Evolutionary conservation across 2,113 vertebrate species (phyloP), one percentile per base, ranked within the genome.

Genomic region (Microtus pennsylvanicus): DNA sequence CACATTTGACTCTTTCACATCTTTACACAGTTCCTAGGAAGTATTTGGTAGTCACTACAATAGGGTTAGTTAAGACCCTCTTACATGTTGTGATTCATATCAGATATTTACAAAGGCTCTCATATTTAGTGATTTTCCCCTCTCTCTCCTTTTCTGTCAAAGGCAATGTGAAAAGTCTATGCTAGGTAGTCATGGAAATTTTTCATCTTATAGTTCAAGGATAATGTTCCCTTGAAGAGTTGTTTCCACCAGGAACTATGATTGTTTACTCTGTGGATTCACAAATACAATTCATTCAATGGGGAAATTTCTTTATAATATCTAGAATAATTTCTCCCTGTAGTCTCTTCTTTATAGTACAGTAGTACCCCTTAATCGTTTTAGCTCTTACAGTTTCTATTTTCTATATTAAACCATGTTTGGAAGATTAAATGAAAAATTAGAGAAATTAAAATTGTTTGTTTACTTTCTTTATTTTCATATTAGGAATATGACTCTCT

Each of bases 311-410:
- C 26, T 78, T 78, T 38, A 16, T 65, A 72, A 30, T 42, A n/a
- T 24, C 63, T 85, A 24, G 13, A 72, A 61, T 52, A 14, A 17
- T 47, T 21, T 72, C 5, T 77, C 38, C 24, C 5, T 50, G 17
- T 22, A 22, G 5, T 82, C 42, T 21, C 30, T 3, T n/a, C 14
- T 67, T 74, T 26, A 87, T 26, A 69, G 24, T 67, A 14, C 0
- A 22, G 1, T 35, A 24, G 45, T 61, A 26, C 0, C 22, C 3
- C 12, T 61, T 63, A 35, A 1, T 5, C 26, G 2, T 9, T 55
- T 78, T 52, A 30, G 2, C 42, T 69, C 45, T 26, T 30, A 24
- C 11, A 1, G 5, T 21, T 70, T 70, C 28, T 26, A 2, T 26
- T 33, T 58, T 17, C 7, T 8, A 13, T 10, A 58, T 28, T 30